These are phyloP conservation scores for Eretmochelys imbricata DNA, from an alignment of 2,113 vertebrate species.

Conservation along the genomic window DNA sequence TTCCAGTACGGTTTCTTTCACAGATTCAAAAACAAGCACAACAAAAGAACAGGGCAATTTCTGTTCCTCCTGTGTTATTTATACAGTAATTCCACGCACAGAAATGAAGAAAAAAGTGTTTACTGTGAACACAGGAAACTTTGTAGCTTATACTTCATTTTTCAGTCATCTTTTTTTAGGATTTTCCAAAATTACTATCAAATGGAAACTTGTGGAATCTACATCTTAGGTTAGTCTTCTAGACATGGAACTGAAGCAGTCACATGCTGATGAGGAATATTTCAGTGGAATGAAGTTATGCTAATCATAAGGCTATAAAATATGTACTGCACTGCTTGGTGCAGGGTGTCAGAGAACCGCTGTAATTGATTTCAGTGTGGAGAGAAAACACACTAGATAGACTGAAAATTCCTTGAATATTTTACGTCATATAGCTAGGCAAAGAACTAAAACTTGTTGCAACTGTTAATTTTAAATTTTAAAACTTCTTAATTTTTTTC, in stretches of 20 bases:
- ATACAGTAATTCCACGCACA: not conserved
- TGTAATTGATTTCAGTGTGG: not conserved
- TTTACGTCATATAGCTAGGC: not conserved
- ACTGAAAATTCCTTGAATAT: slow-evolving; percentile 31
- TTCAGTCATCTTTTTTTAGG: not conserved
- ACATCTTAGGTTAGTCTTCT: not conserved
- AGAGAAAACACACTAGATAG: not conserved
- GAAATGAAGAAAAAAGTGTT: not conserved
- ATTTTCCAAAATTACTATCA: not conserved
- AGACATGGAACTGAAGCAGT: slow-evolving; percentile 20
- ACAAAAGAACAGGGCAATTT: not conserved
- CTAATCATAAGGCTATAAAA: slow-evolving; percentile 45
- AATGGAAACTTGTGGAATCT: not conserved
- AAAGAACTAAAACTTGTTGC: not conserved
- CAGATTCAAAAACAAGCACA: not conserved
- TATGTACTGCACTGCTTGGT: not conserved
- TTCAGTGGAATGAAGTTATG: slow-evolving; percentile 15
- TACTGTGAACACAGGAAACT: not conserved
- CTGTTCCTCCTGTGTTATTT: not conserved
- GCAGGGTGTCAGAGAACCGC: not conserved
- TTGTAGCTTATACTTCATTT: rapidly evolving
- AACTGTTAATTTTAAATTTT: not conserved
- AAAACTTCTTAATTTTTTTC: not conserved
- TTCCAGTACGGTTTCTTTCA: not conserved
- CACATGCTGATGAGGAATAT: not conserved